Percentiles rank a stretch among this genome's conserved stretches.
Conservation (phyloP, 1,140 invertebrate species). For the Platyura marginata region DNA sequence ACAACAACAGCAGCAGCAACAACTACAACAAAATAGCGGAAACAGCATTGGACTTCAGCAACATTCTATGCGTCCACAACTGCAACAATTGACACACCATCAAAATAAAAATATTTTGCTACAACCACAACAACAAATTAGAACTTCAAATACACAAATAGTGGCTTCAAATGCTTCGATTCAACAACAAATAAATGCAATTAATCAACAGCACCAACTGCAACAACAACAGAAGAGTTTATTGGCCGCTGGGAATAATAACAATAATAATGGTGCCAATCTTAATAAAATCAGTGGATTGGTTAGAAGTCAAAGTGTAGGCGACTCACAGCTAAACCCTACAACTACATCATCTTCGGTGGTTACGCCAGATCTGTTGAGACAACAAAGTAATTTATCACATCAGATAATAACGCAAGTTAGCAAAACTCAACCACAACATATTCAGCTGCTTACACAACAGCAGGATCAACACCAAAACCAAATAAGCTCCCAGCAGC, state of each 20-base stretch:
- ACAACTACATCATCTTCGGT: too few relatives aligned
- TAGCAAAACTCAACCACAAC: conserved; percentile 15
- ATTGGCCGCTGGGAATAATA: conserved; percentile 2
- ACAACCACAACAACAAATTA: not conserved
- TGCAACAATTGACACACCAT: not conserved
- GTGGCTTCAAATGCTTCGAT: conserved; percentile 2
- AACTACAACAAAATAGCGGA: not conserved
- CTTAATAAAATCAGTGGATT: too few relatives aligned
- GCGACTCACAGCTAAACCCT: too few relatives aligned
- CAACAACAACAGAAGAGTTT: conserved; percentile 13
- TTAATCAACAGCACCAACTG: conserved; percentile 13
- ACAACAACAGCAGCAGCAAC: conserved; percentile 8
- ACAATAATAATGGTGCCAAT: too few relatives aligned
- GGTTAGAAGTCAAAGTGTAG: too few relatives aligned
- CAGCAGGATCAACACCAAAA: conserved; percentile 9
- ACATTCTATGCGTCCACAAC: conserved; percentile 4
- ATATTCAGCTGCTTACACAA: conserved; percentile 15
- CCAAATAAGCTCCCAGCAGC: not conserved
- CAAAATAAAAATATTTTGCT: too few relatives aligned
- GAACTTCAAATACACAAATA: not conserved
- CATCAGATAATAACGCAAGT: not conserved
- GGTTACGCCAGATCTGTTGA: not conserved
- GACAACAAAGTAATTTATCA: not conserved
- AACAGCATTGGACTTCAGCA: not conserved
- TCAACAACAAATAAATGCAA: conserved; percentile 10